Percentiles rank a stretch among this genome's conserved stretches.
Evolutionary conservation across 2,113 vertebrate species (phyloP).

Genomic region (Cynoglossus semilaevis): DNA sequence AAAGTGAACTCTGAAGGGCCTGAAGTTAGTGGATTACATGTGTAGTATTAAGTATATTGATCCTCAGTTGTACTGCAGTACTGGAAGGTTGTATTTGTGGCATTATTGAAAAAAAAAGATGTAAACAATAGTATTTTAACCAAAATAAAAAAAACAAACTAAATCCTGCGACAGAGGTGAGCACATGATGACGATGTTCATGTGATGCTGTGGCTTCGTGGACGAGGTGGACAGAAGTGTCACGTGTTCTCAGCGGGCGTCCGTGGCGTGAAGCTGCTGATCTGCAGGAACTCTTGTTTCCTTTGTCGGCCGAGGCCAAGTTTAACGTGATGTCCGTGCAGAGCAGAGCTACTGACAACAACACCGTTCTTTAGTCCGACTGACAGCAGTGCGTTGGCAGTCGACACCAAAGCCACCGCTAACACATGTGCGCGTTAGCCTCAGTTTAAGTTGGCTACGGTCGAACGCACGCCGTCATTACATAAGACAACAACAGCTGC

Average conservation of each 20-base stretch:
- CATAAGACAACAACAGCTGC: slow-evolving; percentile 28
- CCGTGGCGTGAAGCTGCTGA: slow-evolving; percentile 8
- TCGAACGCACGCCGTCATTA: slow-evolving; percentile 25
- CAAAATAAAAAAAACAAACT: too few species aligned
- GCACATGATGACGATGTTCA: too few species aligned
- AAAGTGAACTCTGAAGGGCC: too few species aligned
- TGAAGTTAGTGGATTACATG: too few species aligned
- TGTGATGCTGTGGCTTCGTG: not conserved
- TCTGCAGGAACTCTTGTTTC: slow-evolving; percentile 40
- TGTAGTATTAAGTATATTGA: too few species aligned
- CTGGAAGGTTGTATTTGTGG: too few species aligned
- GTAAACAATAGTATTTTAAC: too few species aligned
- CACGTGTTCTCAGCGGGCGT: slow-evolving; percentile 42
- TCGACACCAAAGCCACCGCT: slow-evolving; percentile 51
- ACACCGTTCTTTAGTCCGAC: slow-evolving; percentile 28
- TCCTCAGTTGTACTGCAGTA: too few species aligned
- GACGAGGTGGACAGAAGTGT: slow-evolving; percentile 20
- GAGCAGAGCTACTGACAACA: slow-evolving; percentile 26
- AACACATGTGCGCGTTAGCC: slow-evolving; percentile 26
- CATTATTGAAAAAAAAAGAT: too few species aligned
- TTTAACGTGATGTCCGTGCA: slow-evolving; percentile 31
- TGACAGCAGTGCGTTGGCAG: too few species aligned
- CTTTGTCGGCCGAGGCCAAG: slow-evolving; percentile 37
- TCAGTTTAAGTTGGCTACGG: slow-evolving; percentile 15
- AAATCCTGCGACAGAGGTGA: too few species aligned